Conservation (phyloP, 2,113 vertebrate species). For the Elgaria multicarinata region DNA sequence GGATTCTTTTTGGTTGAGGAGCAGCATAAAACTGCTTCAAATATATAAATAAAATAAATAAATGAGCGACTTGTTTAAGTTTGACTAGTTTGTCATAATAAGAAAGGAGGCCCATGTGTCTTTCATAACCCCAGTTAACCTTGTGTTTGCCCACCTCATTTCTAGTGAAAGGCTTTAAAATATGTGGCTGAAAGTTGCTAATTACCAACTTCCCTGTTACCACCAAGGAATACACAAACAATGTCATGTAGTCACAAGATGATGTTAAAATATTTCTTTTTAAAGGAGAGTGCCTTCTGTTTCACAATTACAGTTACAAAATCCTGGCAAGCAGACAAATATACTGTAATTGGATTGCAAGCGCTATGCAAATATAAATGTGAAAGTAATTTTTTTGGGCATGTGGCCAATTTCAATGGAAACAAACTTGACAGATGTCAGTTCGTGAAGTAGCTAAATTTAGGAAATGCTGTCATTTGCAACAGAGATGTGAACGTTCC, state of each 20-base stretch:
- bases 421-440: slow-evolving; percentile 51
- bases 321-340: slow-evolving; percentile 48
- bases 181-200: slow-evolving; percentile 47
- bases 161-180: slow-evolving; percentile 43
- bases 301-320: slow-evolving; percentile 52
- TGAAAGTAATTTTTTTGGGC: slow-evolving; percentile 38
- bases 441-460: slow-evolving; percentile 44
- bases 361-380: not conserved
- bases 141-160: slow-evolving; percentile 4
- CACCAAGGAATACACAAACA: slow-evolving; percentile 53
- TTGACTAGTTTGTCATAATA: slow-evolving; percentile 18
- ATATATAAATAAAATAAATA: too few species aligned
- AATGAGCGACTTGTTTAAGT: not conserved
- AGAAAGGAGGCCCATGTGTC: slow-evolving; percentile 14
- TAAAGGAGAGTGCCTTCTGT: slow-evolving; percentile 31
- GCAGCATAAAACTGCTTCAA: too few species aligned
- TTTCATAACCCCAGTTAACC: slow-evolving; percentile 41
- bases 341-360: slow-evolving; percentile 44
- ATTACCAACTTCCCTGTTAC: slow-evolving; percentile 44
- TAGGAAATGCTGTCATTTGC: slow-evolving; percentile 55
- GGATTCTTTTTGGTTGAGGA: too few species aligned
- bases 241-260: slow-evolving; percentile 11
- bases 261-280: not conserved
- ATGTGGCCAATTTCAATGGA: not conserved
- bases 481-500: slow-evolving; percentile 24